Base-by-base conservation (phyloP, 2,797 vertebrate species). In the Artibeus lituratus region DNA sequence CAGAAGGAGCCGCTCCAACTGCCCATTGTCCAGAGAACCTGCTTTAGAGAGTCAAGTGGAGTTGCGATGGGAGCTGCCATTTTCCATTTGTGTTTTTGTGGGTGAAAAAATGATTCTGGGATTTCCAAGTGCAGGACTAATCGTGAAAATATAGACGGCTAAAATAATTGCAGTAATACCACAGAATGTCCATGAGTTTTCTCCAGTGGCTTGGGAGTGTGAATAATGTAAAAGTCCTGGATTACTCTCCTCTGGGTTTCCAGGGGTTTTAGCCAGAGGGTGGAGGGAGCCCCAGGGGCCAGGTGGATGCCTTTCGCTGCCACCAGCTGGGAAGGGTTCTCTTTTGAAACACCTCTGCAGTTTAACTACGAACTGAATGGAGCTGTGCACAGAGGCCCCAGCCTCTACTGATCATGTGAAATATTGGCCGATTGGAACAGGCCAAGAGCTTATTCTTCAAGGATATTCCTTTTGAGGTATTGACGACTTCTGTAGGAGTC, bases 311-410 rank as follows among this genome's bases (percentile, higher is more conserved):
- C 51, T 49, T 91, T 81, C 92, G 92, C 92, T 96, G 88, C 90
- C 76, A 51, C 80, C 90, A 90, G 95, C 89, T 94, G 87, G 92
- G 74, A 82, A 84, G 67, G 94, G 92, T 96, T 87, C 51, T 32
- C 92, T 87, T 88, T 86, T 53, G 91, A 89, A 91, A 90, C 88
- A 94, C 85, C 92, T 95, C 88, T 96, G 97, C 95, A 93, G 62
- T 95, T 96, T 97, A 98, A 97, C 97, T 97, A 96, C 97, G 98
- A 96, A 95, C 90, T 97, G 84, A 96, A 70, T 1, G 69, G 77
- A 88, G 57, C 70, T 96, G 88, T 95, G 96, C 95, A 77, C 76
- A 81, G 73, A 97, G 76, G 62, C 92, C 32, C 62, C 29, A 18
- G 9, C 59, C 69, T 86, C 51, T 37, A 37, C 18, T 2, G 80